Conservation (phyloP, 2,888 invertebrate genomes). For the Andrena camellia region DNA sequence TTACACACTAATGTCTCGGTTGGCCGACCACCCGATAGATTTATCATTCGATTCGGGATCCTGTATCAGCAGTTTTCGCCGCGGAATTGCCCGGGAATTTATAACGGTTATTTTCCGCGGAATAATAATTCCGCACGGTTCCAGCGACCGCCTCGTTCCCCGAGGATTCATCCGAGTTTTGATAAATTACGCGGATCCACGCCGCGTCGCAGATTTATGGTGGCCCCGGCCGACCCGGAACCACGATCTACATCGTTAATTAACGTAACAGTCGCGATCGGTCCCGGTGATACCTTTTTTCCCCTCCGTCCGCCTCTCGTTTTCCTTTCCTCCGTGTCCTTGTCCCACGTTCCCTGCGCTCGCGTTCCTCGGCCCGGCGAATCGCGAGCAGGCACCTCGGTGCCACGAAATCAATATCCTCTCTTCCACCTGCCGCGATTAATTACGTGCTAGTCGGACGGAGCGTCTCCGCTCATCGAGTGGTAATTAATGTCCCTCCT, state of each 20-base stretch:
- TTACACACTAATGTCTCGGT: slow-evolving; percentile 76
- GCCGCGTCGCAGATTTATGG: slow-evolving; percentile 45
- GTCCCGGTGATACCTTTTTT: slow-evolving; percentile 35
- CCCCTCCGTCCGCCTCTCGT: not conserved
- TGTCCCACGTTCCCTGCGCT: not conserved
- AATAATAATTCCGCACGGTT: slow-evolving; percentile 39
- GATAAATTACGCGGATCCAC: slow-evolving; percentile 51
- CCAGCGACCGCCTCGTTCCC: slow-evolving; percentile 17
- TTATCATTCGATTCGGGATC: slow-evolving; percentile 74
- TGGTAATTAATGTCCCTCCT: slow-evolving; percentile 64
- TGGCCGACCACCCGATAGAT: slow-evolving; percentile 70
- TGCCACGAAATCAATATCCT: slow-evolving; percentile 64
- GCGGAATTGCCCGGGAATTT: slow-evolving; percentile 44
- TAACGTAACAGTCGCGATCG: slow-evolving; percentile 55
- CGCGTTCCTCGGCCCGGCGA: not conserved
- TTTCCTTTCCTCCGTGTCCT: slow-evolving; percentile 3
- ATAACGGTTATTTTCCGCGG: slow-evolving; percentile 59
- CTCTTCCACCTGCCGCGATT: slow-evolving; percentile 65
- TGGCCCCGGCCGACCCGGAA: slow-evolving; percentile 48
- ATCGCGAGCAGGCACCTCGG: slow-evolving; percentile 9
- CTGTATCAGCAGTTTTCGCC: slow-evolving; percentile 60
- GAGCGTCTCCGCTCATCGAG: slow-evolving; percentile 62
- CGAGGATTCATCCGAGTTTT: slow-evolving; percentile 32
- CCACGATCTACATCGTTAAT: slow-evolving; percentile 61
- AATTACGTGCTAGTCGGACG: slow-evolving; percentile 55